These are phyloP conservation scores for Lepilemur septentrionalis DNA, from an alignment of 2,797 vertebrate species.

Conservation along the genomic window DNA sequence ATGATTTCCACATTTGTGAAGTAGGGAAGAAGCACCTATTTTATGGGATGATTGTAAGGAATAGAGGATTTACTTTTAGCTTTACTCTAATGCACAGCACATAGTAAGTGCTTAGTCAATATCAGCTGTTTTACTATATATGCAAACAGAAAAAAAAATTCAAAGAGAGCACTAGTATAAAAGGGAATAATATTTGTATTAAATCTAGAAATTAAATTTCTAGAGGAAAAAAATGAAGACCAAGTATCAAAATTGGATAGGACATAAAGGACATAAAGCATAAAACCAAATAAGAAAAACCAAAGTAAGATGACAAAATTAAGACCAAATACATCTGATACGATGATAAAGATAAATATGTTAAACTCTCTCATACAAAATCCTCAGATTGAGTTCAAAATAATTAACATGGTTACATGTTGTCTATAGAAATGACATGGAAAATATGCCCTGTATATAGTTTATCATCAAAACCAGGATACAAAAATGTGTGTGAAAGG, in stretches of 20 bases:
- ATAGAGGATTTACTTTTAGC: neutral
- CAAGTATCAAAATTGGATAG: neutral
- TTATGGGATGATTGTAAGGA: neutral
- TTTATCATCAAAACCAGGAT: neutral
- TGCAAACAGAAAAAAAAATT: neutral
- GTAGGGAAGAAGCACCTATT: neutral
- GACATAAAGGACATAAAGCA: neutral
- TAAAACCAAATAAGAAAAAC: neutral
- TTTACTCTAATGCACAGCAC: neutral
- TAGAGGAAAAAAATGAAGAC: neutral
- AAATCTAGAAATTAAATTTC: neutral
- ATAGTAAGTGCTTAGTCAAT: neutral
- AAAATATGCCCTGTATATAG: neutral
- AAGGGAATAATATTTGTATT: neutral
- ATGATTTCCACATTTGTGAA: neutral
- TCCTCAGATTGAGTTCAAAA: neutral
- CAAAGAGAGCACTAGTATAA: neutral
- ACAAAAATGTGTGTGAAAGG: neutral
- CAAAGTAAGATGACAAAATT: neutral
- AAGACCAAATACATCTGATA: neutral
- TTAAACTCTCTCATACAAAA: neutral
- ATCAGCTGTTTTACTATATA: neutral
- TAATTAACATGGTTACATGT: neutral
- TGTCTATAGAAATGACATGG: neutral
- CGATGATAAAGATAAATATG: neutral